These are phyloP conservation scores for Drosophila varians DNA, from an alignment of 1,140 invertebrate genomes.

Conservation along the genomic window DNA sequence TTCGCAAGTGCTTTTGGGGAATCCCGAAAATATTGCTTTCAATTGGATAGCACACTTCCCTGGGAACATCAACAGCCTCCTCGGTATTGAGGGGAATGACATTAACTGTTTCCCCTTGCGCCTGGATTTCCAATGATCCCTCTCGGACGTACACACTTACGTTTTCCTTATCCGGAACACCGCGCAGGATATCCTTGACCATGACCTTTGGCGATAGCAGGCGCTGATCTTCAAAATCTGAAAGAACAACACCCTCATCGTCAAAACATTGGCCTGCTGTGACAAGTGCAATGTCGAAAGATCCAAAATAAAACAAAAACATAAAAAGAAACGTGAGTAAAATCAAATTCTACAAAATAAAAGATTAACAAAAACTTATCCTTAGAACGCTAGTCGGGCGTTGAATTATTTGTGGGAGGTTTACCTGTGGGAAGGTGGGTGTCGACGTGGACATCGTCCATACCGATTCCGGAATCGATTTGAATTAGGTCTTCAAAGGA, in stretches of 20 bases:
- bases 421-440: conserved; percentile 49
- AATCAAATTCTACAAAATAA: conserved; percentile 37
- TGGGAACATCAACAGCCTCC: conserved; percentile 28
- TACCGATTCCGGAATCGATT: conserved; percentile 54
- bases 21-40: conserved; percentile 34
- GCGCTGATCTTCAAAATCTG: conserved; percentile 62
- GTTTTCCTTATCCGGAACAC: conserved; percentile 42
- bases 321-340: conserved; percentile 54
- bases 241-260: conserved; percentile 77
- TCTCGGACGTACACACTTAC: conserved; percentile 39
- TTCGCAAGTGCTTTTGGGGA: conserved; percentile 26
- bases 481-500: conserved; percentile 6
- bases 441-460: conserved; percentile 33
- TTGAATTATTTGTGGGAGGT: no score
- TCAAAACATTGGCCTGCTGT: conserved; percentile 66
- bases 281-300: conserved; percentile 37
- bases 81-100: conserved; percentile 11
- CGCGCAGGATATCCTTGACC: conserved; percentile 49
- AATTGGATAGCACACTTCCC: conserved; percentile 35
- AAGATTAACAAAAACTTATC: conserved; percentile 70
- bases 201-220: conserved; percentile 51
- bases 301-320: conserved; percentile 46
- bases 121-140: conserved; percentile 31
- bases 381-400: conserved; percentile 28
- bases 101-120: background rate